Evolutionary conservation across 2,888 invertebrate species (phyloP).

Genomic region (Mellilla xanthometata): DNA sequence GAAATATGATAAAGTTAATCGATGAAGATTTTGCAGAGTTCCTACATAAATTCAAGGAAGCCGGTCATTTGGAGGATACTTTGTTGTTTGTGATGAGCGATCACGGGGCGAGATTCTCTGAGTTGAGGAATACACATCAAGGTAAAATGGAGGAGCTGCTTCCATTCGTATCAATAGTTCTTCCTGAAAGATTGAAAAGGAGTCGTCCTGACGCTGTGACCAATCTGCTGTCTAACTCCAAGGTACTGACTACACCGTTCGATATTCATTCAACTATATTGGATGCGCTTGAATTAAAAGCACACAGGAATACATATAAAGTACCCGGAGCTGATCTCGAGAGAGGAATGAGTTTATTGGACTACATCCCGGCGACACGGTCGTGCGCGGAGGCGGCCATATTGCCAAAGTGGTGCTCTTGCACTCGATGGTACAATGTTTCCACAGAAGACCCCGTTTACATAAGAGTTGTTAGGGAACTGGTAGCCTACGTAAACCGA

Average conservation of each 20-base stretch:
- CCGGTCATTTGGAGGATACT: constrained; percentile 88
- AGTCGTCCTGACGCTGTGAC: constrained; percentile 82
- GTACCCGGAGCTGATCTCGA: constrained; percentile 75
- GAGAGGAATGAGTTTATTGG: constrained; percentile 84
- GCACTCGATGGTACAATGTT: constrained; percentile 36
- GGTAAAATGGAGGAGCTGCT: constrained; percentile 96
- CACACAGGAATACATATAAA: constrained; percentile 53
- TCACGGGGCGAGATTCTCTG: constrained; percentile 94
- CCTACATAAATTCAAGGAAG: constrained; percentile 82
- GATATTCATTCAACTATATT: constrained; percentile 89
- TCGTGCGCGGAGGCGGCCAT: constrained; percentile 45
- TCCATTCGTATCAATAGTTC: constrained; percentile 91
- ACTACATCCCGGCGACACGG: constrained; percentile 56
- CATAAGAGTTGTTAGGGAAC: constrained; percentile 16
- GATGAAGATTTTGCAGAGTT: constrained; percentile 88
- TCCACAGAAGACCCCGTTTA: constrained; percentile 21
- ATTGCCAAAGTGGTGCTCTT: constrained; percentile 45
- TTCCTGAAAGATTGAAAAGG: constrained; percentile 87
- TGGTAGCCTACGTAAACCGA: constrained; percentile 34
- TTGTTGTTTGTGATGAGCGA: constrained; percentile 95
- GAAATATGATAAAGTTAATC: constrained; percentile 88
- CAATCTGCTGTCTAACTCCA: constrained; percentile 85
- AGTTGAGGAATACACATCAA: constrained; percentile 92
- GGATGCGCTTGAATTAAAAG: constrained; percentile 82
- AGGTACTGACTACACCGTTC: constrained; percentile 92